phyloP scores from a whole-genome alignment of 2,888 invertebrate genomes.

The Limnephilus rhombicus region DNA sequence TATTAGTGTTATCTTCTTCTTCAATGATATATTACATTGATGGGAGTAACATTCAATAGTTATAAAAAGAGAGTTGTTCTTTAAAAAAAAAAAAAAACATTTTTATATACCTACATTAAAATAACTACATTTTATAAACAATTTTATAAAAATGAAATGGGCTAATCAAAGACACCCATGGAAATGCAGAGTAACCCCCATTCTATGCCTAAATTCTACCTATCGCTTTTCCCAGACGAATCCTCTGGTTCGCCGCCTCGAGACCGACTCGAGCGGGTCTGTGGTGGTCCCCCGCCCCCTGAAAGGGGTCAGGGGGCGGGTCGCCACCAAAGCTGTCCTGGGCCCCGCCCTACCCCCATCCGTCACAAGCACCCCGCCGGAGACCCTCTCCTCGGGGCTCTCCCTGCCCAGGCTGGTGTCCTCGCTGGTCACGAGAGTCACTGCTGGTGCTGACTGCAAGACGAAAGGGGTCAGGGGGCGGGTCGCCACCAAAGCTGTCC shows the following conservation, averaged over 20 bases:
- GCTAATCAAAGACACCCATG: too few relatives aligned
- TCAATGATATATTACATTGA: too few relatives aligned
- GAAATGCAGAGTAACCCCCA: neutral
- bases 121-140: too few relatives aligned
- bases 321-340: neutral
- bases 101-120: too few relatives aligned
- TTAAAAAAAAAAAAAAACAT: too few relatives aligned
- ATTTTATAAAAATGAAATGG: too few relatives aligned
- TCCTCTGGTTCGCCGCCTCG: constrained; percentile 3
- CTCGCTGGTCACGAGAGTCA: neutral
- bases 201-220: neutral
- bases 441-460: too few relatives aligned
- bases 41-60: too few relatives aligned
- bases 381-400: neutral
- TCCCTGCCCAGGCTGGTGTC: neutral
- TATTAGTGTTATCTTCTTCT: too few relatives aligned
- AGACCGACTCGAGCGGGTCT: neutral
- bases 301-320: neutral
- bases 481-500: neutral
- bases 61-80: too few relatives aligned
- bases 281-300: too few relatives aligned
- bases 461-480: neutral
- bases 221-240: constrained; percentile 64
- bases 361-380: neutral
- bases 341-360: neutral